phyloP scores from a whole-genome alignment of 2,113 vertebrate genomes.

The Microtus ochrogaster region DNA sequence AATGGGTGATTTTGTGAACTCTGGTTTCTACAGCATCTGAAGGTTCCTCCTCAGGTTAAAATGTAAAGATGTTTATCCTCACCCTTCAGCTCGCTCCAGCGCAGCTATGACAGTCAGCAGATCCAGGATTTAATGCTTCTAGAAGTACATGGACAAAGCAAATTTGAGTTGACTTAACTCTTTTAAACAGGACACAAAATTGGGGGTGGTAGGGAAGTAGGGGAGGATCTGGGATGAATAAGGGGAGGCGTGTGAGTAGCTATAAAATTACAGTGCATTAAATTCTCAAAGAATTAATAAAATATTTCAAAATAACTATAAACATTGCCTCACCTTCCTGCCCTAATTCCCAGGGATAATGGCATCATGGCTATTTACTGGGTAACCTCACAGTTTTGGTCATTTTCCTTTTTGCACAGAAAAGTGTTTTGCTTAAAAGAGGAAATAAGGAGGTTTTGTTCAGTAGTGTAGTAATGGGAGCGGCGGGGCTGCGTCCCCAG shows the following conservation, averaged over 20 bases:
- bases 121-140: background rate
- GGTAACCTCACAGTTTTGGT: background rate
- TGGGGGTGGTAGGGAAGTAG: background rate
- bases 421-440: background rate
- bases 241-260: background rate
- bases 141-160: background rate
- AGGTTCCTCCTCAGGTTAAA: background rate
- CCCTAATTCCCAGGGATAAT: background rate
- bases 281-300: background rate
- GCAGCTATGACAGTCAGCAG: background rate
- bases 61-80: background rate
- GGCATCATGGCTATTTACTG: background rate
- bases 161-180: background rate
- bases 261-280: background rate
- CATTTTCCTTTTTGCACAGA: background rate
- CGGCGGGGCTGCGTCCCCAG: too few species aligned
- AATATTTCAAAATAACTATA: slow-evolving; percentile 3
- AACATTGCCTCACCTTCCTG: background rate
- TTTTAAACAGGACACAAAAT: background rate
- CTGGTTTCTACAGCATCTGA: background rate
- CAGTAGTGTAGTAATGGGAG: too few species aligned
- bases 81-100: too few species aligned
- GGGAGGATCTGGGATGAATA: background rate
- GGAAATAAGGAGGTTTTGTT: background rate
- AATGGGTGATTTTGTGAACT: background rate